Evolutionary conservation across 2,113 vertebrate species (phyloP).

Genomic region (Nyctibius bracteatus): DNA sequence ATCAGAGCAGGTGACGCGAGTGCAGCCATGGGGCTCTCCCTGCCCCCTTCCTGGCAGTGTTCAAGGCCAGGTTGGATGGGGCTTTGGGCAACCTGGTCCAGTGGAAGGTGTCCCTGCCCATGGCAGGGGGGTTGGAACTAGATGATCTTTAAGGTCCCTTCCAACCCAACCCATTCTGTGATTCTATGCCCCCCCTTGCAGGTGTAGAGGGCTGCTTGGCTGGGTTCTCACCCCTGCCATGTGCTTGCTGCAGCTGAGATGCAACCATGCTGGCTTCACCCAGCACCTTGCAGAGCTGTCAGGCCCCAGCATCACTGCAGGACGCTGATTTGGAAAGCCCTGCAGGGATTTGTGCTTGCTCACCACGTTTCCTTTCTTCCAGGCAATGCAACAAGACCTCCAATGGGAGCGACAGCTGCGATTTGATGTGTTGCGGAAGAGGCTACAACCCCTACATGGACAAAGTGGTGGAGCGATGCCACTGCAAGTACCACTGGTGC

Average conservation of each 20-base stretch:
- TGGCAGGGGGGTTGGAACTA: too few species aligned
- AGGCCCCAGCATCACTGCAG: not conserved
- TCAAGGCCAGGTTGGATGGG: too few species aligned
- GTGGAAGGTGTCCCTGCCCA: too few species aligned
- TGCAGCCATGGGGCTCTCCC: not conserved
- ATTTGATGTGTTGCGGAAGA: constrained; percentile 97
- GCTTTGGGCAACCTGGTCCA: too few species aligned
- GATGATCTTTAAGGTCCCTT: too few species aligned
- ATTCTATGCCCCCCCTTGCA: too few species aligned
- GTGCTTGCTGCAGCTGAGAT: not conserved
- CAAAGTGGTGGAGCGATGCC: constrained; percentile 93
- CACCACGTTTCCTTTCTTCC: not conserved
- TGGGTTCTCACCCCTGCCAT: not conserved
- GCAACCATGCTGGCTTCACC: not conserved
- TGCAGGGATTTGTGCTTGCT: not conserved
- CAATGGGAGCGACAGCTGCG: constrained; percentile 93
- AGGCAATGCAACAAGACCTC: constrained; percentile 99
- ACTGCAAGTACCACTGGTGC: constrained; percentile 99
- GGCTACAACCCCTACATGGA: constrained; percentile 98
- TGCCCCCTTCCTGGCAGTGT: too few species aligned
- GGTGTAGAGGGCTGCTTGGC: not conserved
- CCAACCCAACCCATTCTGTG: too few species aligned
- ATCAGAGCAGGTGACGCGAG: not conserved
- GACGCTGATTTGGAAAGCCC: not conserved
- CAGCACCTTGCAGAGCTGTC: not conserved